Conservation (phyloP, 2,113 vertebrate species). For the Erpornis zantholeuca region DNA sequence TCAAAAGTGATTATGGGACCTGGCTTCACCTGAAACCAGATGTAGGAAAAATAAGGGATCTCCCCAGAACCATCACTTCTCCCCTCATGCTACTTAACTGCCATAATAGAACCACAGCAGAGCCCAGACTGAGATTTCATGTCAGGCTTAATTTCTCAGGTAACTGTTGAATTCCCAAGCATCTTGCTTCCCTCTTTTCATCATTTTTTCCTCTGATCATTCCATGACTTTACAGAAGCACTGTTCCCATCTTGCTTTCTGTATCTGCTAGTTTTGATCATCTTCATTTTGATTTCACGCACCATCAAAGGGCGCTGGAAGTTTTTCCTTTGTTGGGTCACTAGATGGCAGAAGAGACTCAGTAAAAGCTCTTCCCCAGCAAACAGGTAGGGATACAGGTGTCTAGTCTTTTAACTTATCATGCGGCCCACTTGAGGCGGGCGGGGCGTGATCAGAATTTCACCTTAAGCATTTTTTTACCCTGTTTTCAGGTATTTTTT, state of each 20-base stretch:
- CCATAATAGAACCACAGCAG: accelerated
- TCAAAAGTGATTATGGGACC: not conserved
- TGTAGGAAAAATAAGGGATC: not conserved
- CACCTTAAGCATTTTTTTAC: not conserved
- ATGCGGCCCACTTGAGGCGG: accelerated
- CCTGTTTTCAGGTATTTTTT: not conserved
- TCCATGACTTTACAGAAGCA: not conserved
- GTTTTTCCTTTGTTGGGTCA: not conserved
- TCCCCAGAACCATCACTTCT: not conserved
- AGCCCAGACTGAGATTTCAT: not conserved
- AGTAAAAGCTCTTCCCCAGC: not conserved
- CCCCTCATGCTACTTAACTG: not conserved
- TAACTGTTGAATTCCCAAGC: not conserved
- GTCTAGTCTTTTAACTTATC: not conserved
- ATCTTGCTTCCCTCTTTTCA: not conserved
- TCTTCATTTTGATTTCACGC: not conserved
- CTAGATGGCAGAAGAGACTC: slow-evolving; percentile 70
- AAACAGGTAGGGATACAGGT: accelerated
- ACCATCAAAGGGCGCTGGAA: not conserved
- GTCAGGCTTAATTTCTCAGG: not conserved
- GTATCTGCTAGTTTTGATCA: not conserved
- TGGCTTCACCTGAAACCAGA: not conserved
- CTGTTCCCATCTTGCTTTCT: not conserved
- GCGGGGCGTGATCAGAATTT: too few relatives aligned
- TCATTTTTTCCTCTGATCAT: not conserved